A percentile compares a stretch with the other conserved stretches of the same genome.
Evolutionary conservation across 64 coral and sea anemone genomes (phyloP).

Genomic region (Pachyseris speciosa): DNA sequence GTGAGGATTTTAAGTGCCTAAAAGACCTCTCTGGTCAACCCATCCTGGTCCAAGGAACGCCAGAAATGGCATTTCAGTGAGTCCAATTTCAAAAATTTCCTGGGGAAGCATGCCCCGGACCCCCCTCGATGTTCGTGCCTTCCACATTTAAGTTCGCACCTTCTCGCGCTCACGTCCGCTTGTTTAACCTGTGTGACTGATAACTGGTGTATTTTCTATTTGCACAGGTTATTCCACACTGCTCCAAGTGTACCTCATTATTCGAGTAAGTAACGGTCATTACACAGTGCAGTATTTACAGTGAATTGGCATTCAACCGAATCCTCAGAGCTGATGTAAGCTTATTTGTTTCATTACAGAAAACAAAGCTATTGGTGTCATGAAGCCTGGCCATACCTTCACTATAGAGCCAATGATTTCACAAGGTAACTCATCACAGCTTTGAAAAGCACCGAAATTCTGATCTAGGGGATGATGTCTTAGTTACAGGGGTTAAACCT

Average conservation of each 20-base stretch:
- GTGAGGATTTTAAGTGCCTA: too few species aligned
- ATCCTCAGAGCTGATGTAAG: background rate
- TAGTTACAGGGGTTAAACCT: too few species aligned
- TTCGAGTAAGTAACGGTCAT: slow-evolving; percentile 72
- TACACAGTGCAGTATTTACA: background rate
- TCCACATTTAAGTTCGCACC: background rate
- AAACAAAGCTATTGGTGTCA: slow-evolving; percentile 98
- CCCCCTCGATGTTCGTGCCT: too few species aligned
- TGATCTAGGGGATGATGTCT: too few species aligned
- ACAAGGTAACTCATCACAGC: slow-evolving; percentile 64
- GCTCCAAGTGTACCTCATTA: slow-evolving; percentile 98
- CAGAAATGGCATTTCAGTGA: too few species aligned
- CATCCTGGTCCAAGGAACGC: too few species aligned
- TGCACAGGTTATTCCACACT: slow-evolving; percentile 91
- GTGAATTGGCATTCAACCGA: background rate
- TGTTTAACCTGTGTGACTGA: too few species aligned
- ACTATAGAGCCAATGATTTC: slow-evolving; percentile 99
- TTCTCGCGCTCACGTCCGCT: background rate
- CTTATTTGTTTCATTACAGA: slow-evolving; percentile 51
- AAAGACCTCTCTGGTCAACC: too few species aligned
- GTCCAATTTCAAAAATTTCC: too few species aligned
- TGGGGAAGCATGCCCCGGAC: too few species aligned
- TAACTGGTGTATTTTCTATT: background rate
- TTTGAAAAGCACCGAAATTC: background rate
- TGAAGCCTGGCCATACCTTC: slow-evolving; percentile 96